Percentiles rank a stretch among this genome's conserved stretches.
Conservation (phyloP, 2,113 vertebrate genomes). For the Lophotis ruficrista region DNA sequence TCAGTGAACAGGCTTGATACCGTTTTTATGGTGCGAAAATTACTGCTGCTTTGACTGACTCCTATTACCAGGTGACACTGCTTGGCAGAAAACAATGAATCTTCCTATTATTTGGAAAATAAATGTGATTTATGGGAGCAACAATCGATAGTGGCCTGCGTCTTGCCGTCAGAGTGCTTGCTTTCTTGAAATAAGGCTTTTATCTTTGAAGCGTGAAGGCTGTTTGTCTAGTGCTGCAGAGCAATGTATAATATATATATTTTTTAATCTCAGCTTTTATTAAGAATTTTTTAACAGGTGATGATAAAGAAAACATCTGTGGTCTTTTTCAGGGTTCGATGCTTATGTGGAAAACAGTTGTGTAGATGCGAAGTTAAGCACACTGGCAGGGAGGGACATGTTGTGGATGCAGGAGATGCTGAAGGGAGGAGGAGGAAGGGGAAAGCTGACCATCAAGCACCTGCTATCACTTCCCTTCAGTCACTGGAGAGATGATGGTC, state of each 20-base stretch:
- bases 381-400: neutral
- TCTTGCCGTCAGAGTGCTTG: neutral
- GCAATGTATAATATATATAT: neutral
- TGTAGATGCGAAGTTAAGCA: neutral
- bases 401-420: neutral
- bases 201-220: neutral
- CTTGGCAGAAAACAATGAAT: constrained; percentile 30
- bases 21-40: constrained; percentile 56
- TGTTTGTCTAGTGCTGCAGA: neutral
- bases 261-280: neutral
- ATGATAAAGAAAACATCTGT: neutral
- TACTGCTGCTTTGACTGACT: constrained; percentile 51
- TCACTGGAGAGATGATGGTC: neutral
- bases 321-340: neutral
- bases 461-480: neutral
- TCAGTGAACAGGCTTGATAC: constrained; percentile 26
- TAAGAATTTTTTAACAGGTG: neutral
- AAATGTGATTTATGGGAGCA: constrained; percentile 24
- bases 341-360: neutral
- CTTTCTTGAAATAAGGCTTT: neutral
- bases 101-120: constrained; percentile 42
- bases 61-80: constrained; percentile 20
- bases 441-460: neutral
- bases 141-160: neutral
- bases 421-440: neutral